Conservation (phyloP, 2,888 invertebrate genomes). For the Dasysyrphus albostriatus region DNA sequence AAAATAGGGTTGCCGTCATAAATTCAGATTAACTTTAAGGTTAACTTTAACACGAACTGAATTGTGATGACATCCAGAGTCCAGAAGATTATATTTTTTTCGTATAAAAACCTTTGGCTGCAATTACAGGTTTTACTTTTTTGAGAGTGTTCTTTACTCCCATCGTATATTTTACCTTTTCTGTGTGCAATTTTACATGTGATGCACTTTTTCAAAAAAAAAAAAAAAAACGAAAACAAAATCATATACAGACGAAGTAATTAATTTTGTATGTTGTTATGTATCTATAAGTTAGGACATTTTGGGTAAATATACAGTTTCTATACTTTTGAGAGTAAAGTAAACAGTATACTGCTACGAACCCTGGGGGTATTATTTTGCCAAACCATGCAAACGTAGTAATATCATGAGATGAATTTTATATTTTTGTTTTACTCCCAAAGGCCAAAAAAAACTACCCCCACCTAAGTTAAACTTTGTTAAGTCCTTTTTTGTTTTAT, state of each 20-base stretch:
- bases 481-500: conserved; percentile 7
- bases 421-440: neutral
- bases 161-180: neutral
- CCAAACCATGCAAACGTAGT: neutral
- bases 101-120: neutral
- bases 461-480: neutral
- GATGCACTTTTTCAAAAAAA: conserved; percentile 21
- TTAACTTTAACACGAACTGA: conserved; percentile 51
- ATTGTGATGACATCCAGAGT: neutral
- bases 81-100: neutral
- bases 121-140: conserved; percentile 48
- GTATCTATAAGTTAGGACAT: conserved; percentile 23
- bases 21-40: conserved; percentile 44
- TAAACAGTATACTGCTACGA: neutral
- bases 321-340: conserved; percentile 15
- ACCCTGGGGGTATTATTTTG: conserved; percentile 42
- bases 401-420: conserved; percentile 19
- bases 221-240: neutral
- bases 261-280: conserved; percentile 47
- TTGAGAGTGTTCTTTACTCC: neutral
- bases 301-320: conserved; percentile 56
- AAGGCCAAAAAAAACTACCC: neutral
- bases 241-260: conserved; percentile 38
- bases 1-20: conserved; percentile 17
- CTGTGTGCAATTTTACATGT: conserved; percentile 35